Evolutionary conservation across 2,113 vertebrate genomes (phyloP).

Genomic region (Ameiurus melas): DNA sequence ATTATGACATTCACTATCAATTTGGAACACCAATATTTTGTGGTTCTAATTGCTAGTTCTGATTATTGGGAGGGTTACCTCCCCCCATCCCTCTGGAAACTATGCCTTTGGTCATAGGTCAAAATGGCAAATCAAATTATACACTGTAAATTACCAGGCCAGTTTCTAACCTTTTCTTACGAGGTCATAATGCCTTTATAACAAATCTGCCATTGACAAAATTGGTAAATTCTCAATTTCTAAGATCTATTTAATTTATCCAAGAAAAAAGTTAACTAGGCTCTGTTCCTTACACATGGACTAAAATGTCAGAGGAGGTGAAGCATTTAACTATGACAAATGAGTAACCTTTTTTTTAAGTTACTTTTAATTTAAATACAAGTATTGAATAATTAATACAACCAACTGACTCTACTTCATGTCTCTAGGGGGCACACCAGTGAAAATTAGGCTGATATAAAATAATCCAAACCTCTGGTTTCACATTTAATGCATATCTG

Average conservation of each 20-base stretch:
- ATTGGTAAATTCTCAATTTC: background rate
- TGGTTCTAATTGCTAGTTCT: no score
- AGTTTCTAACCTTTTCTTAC: background rate
- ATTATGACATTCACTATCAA: no score
- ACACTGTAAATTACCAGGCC: background rate
- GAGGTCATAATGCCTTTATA: background rate
- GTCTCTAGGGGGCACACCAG: conserved; percentile 11
- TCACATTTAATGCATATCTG: background rate
- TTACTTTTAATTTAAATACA: background rate
- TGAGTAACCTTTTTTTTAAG: background rate
- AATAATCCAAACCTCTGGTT: conserved; percentile 1
- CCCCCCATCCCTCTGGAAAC: no score
- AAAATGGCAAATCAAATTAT: background rate
- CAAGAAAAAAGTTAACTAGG: background rate
- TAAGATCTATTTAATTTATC: background rate
- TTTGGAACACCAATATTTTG: no score
- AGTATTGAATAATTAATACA: background rate
- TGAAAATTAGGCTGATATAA: conserved; percentile 31
- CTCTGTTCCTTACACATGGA: background rate
- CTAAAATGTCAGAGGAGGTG: background rate
- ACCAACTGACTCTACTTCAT: background rate
- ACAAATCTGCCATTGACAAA: background rate
- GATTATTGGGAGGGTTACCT: no score
- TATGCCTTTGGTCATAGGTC: background rate
- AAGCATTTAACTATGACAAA: background rate